Evolutionary conservation across 2,888 invertebrate genomes (phyloP).

Genomic region (Poecilus cupreus): DNA sequence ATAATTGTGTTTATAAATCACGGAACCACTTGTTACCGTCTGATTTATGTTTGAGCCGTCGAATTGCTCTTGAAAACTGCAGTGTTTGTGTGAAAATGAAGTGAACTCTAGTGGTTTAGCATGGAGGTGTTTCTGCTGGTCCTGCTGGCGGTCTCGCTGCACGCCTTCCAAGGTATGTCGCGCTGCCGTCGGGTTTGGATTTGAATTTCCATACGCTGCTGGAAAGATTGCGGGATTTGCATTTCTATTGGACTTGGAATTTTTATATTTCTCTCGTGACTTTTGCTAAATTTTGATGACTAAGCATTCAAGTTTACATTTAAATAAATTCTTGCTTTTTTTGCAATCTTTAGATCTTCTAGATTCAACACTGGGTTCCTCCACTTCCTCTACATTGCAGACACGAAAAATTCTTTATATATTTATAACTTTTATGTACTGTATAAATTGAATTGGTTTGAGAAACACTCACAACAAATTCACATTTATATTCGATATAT

Average conservation of each 20-base stretch:
- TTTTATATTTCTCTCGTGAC: conserved; percentile 19
- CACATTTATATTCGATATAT: no score
- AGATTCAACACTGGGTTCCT: no score
- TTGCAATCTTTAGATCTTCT: neutral
- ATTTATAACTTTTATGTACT: no score
- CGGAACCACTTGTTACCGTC: conserved; percentile 57
- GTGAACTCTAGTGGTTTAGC: neutral
- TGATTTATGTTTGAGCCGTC: conserved; percentile 53
- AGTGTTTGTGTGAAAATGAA: no score
- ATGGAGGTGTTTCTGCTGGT: conserved; percentile 41
- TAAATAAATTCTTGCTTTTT: conserved; percentile 21
- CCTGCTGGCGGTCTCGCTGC: conserved; percentile 62
- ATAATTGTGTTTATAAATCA: conserved; percentile 10
- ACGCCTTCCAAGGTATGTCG: conserved; percentile 65
- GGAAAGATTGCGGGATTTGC: neutral
- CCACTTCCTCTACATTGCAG: no score
- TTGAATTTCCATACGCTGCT: conserved; percentile 25
- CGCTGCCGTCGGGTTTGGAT: conserved; percentile 3
- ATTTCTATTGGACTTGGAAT: conserved; percentile 35
- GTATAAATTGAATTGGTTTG: no score
- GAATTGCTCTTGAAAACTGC: neutral
- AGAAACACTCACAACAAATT: no score
- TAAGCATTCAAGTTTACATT: conserved; percentile 21
- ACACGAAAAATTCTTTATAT: no score
- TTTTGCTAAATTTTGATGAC: conserved; percentile 37